A percentile compares a stretch with the other conserved stretches of the same genome.
These are phyloP conservation scores for Alosa alosa DNA, from an alignment of 2,113 vertebrate genomes.

Conservation along the genomic window DNA sequence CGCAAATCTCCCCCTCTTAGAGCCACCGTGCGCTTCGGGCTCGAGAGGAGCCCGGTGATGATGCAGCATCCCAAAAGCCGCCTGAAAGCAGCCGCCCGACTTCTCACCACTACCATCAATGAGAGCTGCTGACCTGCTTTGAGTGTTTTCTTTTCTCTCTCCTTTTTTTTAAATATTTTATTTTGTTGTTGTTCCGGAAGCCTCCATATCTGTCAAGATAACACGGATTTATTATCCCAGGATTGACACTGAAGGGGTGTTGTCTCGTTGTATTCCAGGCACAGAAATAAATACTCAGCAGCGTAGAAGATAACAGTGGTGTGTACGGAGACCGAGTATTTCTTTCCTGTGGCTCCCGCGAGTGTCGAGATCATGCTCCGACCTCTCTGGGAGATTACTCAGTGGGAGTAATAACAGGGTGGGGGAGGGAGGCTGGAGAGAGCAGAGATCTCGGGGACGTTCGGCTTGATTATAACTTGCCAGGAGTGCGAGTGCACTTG, in stretches of 20 bases:
- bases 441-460: constrained; percentile 10
- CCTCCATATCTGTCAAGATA: not conserved
- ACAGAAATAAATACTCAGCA: not conserved
- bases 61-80: not conserved
- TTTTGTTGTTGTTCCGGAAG: not conserved
- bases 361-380: not conserved
- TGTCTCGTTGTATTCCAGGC: not conserved
- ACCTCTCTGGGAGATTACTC: not conserved
- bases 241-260: not conserved
- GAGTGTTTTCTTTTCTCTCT: not conserved
- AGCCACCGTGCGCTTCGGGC: not conserved
- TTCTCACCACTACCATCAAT: not conserved
- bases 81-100: not conserved
- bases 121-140: not conserved
- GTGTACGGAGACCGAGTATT: not conserved
- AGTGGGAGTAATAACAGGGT: not conserved
- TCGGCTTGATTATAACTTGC: constrained; percentile 29
- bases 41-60: not conserved
- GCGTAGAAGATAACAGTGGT: not conserved
- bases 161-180: not conserved
- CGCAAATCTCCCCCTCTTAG: constrained; percentile 36
- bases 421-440: not conserved
- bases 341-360: not conserved
- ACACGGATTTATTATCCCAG: not conserved
- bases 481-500: not conserved